Percentiles rank a stretch among this genome's conserved stretches.
Evolutionary conservation across 2,888 invertebrate species (phyloP).

Genomic region (Palloptera scutellata): DNA sequence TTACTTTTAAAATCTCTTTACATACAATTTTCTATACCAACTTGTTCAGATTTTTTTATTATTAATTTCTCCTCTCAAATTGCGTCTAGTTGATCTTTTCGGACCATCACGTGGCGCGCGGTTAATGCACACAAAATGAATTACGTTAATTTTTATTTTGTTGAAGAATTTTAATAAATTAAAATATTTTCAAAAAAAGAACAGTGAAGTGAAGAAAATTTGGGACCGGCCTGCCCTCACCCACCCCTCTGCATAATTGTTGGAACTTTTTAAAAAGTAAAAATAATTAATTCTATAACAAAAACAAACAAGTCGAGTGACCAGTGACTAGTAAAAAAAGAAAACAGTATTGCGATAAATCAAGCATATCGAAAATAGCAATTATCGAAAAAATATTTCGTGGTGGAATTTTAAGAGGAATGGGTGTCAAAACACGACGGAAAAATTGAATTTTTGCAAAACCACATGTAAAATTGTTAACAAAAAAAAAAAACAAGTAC

Average conservation of each 20-base stretch:
- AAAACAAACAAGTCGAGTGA: too few species aligned
- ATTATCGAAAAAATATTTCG: conserved; percentile 32
- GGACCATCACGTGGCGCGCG: conserved; percentile 31
- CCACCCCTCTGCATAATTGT: not conserved
- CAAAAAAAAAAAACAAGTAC: conserved; percentile 7
- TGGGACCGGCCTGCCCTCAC: too few species aligned
- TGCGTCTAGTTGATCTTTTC: conserved; percentile 33
- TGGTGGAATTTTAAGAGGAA: not conserved
- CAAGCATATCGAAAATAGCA: conserved; percentile 34
- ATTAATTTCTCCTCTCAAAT: conserved; percentile 12
- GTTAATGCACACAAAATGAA: conserved; percentile 47
- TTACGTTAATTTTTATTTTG: conserved; percentile 50
- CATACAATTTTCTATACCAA: too few species aligned
- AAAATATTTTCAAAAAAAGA: conserved; percentile 27
- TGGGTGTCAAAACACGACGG: conserved; percentile 23
- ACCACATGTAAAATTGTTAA: conserved; percentile 34
- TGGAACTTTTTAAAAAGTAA: not conserved
- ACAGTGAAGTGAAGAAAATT: conserved; percentile 10
- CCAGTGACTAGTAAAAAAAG: not conserved
- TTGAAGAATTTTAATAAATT: conserved; percentile 46
- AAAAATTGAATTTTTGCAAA: conserved; percentile 39
- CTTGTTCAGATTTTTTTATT: not conserved
- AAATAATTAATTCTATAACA: not conserved
- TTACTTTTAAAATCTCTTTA: too few species aligned
- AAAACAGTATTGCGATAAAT: conserved; percentile 20